Evolutionary conservation across 37 sponge, comb jelly and placozoan species (phyloP).

Genomic region (Tethya wilhelma): DNA sequence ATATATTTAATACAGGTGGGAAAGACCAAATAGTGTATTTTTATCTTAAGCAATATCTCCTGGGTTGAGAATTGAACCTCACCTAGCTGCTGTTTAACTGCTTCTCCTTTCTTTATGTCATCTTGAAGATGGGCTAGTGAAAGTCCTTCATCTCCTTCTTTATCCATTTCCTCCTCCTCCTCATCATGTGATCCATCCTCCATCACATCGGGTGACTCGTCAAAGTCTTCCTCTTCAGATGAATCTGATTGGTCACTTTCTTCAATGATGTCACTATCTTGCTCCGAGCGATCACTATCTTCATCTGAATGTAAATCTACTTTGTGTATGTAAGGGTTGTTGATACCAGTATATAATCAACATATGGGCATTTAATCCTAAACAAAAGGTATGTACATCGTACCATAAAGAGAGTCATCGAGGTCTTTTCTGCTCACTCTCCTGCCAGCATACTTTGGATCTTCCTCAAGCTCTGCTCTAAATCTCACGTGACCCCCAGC

Average conservation of each 20-base stretch:
- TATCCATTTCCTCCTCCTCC: slow-evolving; percentile 4
- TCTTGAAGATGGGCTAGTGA: slow-evolving; percentile 28
- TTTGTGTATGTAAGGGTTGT: background rate
- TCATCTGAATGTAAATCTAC: background rate
- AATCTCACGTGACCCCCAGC: background rate
- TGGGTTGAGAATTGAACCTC: background rate
- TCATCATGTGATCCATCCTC: slow-evolving; percentile 6
- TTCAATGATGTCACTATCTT: background rate
- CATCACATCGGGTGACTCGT: background rate
- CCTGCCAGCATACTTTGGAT: slow-evolving; percentile 69
- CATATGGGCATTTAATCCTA: too few relatives aligned
- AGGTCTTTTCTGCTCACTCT: slow-evolving; percentile 50
- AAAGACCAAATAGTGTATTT: too few relatives aligned
- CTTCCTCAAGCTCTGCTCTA: slow-evolving; percentile 16
- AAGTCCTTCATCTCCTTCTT: background rate
- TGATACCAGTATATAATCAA: background rate
- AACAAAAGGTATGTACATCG: background rate
- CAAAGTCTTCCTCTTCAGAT: background rate
- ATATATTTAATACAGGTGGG: too few relatives aligned
- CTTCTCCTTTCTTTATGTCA: slow-evolving; percentile 78
- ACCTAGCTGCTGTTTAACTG: slow-evolving; percentile 67
- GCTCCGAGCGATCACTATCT: background rate
- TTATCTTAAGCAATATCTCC: background rate
- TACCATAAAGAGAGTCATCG: slow-evolving; percentile 23
- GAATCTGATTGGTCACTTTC: slow-evolving; percentile 2